These are phyloP conservation scores for Babylonia areolata DNA, from an alignment of 1,140 invertebrate genomes.

Conservation along the genomic window DNA sequence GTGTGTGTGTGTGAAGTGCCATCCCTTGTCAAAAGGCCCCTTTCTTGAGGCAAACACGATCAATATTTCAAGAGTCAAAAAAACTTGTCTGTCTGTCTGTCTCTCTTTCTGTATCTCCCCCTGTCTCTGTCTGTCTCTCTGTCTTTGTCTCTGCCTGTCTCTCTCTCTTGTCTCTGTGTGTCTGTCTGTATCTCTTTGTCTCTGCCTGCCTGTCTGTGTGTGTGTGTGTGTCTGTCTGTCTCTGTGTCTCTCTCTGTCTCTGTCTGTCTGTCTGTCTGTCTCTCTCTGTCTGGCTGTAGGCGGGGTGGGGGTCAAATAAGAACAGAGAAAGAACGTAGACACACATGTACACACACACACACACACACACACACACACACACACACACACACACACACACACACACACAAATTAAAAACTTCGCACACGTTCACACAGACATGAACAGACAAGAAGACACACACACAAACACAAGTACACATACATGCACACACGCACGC, in stretches of 20 bases:
- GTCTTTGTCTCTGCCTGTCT: too few relatives aligned
- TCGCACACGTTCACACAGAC: background rate
- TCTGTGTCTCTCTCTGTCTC: background rate
- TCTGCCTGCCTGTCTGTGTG: background rate
- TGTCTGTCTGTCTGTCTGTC: background rate
- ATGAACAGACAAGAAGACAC: background rate
- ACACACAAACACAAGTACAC: background rate
- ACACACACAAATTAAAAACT: background rate
- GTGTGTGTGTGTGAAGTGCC: too few relatives aligned
- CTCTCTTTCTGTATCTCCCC: too few relatives aligned
- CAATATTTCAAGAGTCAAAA: too few relatives aligned
- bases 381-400: constrained; percentile 14
- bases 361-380: constrained; percentile 14
- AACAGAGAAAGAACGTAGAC: background rate
- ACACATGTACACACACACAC: background rate
- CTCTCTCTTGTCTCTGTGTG: background rate
- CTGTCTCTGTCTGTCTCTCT: too few relatives aligned
- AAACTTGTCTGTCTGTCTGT: too few relatives aligned
- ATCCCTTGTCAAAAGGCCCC: too few relatives aligned
- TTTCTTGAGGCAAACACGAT: too few relatives aligned
- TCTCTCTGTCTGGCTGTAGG: background rate
- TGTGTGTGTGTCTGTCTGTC: background rate
- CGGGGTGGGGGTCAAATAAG: background rate
- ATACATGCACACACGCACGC: background rate
- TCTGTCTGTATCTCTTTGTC: background rate